Base-by-base conservation (phyloP, 30 jellyfish, hydroid and myxozoan genomes). In the Phacellophora camtschatica region DNA sequence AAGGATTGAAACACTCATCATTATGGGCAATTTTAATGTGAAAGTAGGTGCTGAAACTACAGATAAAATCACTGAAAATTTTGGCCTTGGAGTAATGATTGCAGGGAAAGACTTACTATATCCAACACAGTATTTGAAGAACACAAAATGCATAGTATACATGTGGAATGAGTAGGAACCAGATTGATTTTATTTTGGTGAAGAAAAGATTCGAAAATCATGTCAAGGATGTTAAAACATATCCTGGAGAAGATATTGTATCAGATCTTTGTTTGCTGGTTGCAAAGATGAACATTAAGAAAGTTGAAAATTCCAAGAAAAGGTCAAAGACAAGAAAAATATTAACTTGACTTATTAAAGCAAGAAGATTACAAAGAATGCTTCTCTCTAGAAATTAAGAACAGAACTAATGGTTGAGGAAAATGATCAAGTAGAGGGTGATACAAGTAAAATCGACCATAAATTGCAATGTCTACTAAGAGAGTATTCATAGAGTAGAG, bases 181-280 rank as follows among this genome's bases (percentile, higher is more conserved):
- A 78, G 35, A 61, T 78, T 50, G 82, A 77, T 36, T 77, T 58
- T 28, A 77, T 61, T 50, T 15, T 66, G 27, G 41, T 58, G 18
- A 39, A 29, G 2, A 13, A 45, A 35, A 64, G 90, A 77, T 77
- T 54, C 39, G 18, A 43, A n/a, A 36, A 59, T 42, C 18, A 28
- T 8, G 79, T 76, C 29, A 33, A 58, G 50, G n/a, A 62, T 4
- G 23, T 43, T 4, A 9, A 53, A 41, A 45, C 74, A 0, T 63
- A 58, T 65, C 77, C 77, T 1, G 77, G 71, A 28, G 77, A 82
- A 10, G 90, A 78, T 42, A 64, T 64, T 11, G 62, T 19, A 12
- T 62, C 76, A 12, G 76, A 62, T 62, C 76, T 9, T 30, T 12
- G 31, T 31, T 19, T 31, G 57, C 36, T 62, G 5, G 57, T 25